These are phyloP conservation scores for Hyles lineata DNA, from an alignment of 2,888 invertebrate species.

Conservation along the genomic window DNA sequence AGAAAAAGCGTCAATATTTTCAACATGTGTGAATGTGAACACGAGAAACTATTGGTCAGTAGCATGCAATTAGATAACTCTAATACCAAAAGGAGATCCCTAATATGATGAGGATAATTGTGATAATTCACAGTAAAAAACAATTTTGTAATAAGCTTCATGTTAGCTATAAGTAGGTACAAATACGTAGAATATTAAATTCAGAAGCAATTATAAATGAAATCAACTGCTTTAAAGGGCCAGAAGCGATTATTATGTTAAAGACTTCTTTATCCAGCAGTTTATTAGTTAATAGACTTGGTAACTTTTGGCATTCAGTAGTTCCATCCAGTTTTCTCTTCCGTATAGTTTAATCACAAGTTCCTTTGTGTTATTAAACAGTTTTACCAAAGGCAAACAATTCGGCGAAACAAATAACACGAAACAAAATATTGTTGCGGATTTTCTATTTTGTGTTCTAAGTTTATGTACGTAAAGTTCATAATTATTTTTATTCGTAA, in stretches of 20 bases:
- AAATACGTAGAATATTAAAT: not conserved
- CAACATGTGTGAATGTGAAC: no score
- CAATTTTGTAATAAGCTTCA: no score
- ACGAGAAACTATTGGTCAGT: no score
- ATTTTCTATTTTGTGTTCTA: not conserved
- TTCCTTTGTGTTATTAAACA: constrained; percentile 26
- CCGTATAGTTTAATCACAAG: constrained; percentile 16
- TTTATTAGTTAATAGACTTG: constrained; percentile 23
- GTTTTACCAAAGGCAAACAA: constrained; percentile 1
- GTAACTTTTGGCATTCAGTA: constrained; percentile 16
- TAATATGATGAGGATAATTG: no score
- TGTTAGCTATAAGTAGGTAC: no score
- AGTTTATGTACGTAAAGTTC: not conserved
- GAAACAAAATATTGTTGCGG: constrained; percentile 2
- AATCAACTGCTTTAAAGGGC: not conserved
- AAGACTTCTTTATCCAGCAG: constrained; percentile 17
- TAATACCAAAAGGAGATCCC: no score
- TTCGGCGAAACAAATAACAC: constrained; percentile 1
- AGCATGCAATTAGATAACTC: no score
- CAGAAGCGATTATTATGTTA: constrained; percentile 11
- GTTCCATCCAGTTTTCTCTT: not conserved
- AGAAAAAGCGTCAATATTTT: no score
- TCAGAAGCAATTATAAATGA: not conserved
- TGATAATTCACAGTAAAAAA: no score
- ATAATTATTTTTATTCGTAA: not conserved